These are phyloP conservation scores for Hypotaenidia philippensis DNA, from an alignment of 2,797 vertebrate species.

Conservation along the genomic window DNA sequence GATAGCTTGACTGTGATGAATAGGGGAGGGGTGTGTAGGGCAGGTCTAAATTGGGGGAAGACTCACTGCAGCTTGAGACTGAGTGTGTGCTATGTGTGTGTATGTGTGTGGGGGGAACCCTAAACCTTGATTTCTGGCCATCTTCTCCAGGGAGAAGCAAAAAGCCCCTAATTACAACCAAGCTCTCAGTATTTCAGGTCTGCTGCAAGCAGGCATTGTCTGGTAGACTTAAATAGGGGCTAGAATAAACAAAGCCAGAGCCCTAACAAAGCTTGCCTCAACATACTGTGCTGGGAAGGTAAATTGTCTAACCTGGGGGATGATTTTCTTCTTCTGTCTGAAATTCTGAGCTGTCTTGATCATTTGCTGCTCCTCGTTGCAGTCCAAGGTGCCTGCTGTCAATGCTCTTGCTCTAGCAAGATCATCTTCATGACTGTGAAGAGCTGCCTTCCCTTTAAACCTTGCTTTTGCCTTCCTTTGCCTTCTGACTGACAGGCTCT, in stretches of 20 bases:
- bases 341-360: not conserved
- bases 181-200: not conserved
- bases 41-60: not conserved
- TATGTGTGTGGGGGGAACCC: too few species aligned
- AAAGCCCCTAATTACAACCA: not conserved
- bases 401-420: not conserved
- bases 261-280: not conserved
- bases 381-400: not conserved
- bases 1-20: not conserved
- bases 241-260: not conserved
- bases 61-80: not conserved
- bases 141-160: not conserved
- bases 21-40: not conserved
- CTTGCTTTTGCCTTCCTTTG: constrained; percentile 1
- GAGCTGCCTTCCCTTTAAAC: constrained; percentile 29
- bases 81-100: not conserved
- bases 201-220: not conserved
- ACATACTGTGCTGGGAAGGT: not conserved
- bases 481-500: constrained; percentile 46
- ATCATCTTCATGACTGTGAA: constrained; percentile 1
- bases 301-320: not conserved
- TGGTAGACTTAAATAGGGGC: not conserved
- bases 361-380: not conserved
- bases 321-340: not conserved
- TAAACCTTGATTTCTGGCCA: not conserved